These are phyloP conservation scores for Salticus scenicus DNA, from an alignment of 2,888 invertebrate genomes.

Conservation along the genomic window DNA sequence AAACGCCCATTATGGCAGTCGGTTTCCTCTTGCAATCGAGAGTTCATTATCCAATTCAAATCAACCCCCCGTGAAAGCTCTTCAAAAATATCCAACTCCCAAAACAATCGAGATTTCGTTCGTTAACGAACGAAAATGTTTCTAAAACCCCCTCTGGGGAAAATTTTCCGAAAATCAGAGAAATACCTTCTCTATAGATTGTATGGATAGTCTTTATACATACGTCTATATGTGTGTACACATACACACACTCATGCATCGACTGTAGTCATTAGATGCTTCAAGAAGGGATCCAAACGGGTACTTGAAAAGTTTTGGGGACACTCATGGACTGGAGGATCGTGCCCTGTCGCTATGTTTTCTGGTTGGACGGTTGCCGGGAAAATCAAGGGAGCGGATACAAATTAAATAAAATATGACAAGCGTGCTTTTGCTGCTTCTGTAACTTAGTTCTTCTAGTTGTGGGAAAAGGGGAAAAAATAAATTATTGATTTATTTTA, in stretches of 20 bases:
- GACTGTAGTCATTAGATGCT: conserved; percentile 44
- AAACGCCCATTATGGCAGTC: conserved; percentile 39
- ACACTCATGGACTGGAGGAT: conserved; percentile 16
- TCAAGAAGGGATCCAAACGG: conserved; percentile 27
- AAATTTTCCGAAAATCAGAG: conserved; percentile 6
- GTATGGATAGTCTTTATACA: not conserved
- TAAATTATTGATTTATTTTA: too few species aligned
- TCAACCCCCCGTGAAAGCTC: conserved; percentile 27
- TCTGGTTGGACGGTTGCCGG: conserved; percentile 35
- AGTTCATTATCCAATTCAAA: conserved; percentile 60
- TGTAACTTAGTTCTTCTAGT: not conserved
- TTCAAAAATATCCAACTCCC: conserved; percentile 42
- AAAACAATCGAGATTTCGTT: conserved; percentile 55
- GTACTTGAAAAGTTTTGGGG: conserved; percentile 56
- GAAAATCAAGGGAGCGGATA: conserved; percentile 33
- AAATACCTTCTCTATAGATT: not conserved
- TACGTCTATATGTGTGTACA: not conserved
- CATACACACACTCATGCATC: conserved; percentile 3
- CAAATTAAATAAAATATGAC: conserved; percentile 31
- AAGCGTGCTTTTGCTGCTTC: not conserved
- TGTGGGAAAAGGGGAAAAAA: too few species aligned
- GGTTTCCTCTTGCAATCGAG: conserved; percentile 31
- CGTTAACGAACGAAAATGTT: conserved; percentile 62
- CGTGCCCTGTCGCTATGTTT: conserved; percentile 39
- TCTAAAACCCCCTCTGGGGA: conserved; percentile 30